Evolutionary conservation across 1,140 invertebrate species (phyloP).

Genomic region (Pseudoatta argentina): DNA sequence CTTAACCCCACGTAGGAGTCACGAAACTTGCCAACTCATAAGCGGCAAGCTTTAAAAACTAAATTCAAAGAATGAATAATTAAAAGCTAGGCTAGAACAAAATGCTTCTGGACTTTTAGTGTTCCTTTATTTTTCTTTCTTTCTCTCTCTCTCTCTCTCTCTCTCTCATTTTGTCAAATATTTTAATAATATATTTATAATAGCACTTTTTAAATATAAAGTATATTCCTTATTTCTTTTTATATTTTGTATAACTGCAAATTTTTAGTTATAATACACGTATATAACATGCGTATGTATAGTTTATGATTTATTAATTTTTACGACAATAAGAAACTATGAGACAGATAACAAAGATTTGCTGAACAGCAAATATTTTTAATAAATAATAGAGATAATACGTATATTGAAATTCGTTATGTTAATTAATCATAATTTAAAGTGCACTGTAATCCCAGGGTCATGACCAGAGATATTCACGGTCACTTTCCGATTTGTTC

Average conservation of each 20-base stretch:
- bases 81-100: too few relatives aligned
- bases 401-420: neutral
- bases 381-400: neutral
- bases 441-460: neutral
- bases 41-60: neutral
- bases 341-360: neutral
- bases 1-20: slow-evolving; percentile 14
- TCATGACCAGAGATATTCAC: slow-evolving; percentile 16
- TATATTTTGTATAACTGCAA: neutral
- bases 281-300: neutral
- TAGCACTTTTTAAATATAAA: neutral
- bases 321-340: neutral
- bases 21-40: slow-evolving; percentile 1
- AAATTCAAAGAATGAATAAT: neutral
- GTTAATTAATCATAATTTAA: slow-evolving; percentile 25
- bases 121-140: neutral
- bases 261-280: neutral
- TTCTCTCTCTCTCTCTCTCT: neutral
- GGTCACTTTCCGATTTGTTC: neutral
- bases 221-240: neutral
- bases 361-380: neutral
- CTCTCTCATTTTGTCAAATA: neutral
- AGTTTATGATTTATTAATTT: neutral
- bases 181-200: neutral
- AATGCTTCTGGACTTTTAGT: neutral